These are phyloP conservation scores for Coleophora flavipennella DNA, from an alignment of 2,888 invertebrate genomes.

Conservation along the genomic window DNA sequence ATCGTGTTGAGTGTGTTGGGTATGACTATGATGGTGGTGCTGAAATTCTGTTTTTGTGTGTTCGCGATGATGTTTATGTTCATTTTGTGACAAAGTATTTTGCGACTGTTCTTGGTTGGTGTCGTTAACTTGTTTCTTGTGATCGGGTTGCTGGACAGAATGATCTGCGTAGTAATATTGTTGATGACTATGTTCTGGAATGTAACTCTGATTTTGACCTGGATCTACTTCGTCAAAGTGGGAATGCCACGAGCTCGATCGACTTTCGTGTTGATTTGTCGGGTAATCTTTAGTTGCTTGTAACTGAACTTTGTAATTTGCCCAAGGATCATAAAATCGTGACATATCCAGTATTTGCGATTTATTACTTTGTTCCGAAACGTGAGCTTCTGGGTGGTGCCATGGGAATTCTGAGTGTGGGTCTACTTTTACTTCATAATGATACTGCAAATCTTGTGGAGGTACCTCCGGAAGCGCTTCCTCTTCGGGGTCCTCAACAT, in stretches of 20 bases:
- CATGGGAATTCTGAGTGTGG: slow-evolving; percentile 61
- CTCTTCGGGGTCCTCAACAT: slow-evolving; percentile 38
- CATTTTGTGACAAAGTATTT: slow-evolving; percentile 16
- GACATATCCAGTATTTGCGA: slow-evolving; percentile 30
- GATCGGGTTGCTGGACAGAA: slow-evolving; percentile 11
- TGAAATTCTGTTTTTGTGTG: slow-evolving; percentile 12
- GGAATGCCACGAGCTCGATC: neutral
- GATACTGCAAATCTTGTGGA: slow-evolving; percentile 36
- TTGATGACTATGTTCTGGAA: slow-evolving; percentile 6
- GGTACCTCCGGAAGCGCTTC: slow-evolving; percentile 30
- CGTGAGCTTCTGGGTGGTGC: slow-evolving; percentile 46
- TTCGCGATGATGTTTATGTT: slow-evolving; percentile 14
- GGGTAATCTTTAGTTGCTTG: neutral
- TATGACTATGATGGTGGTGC: slow-evolving; percentile 15
- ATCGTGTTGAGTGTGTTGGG: slow-evolving; percentile 15
- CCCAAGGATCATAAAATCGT: slow-evolving; percentile 80
- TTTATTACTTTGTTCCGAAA: slow-evolving; percentile 23
- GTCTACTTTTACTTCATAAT: slow-evolving; percentile 49
- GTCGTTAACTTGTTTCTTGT: slow-evolving; percentile 11
- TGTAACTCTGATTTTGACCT: neutral
- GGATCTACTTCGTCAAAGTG: too few species aligned
- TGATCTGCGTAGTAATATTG: slow-evolving; percentile 19
- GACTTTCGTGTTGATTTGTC: neutral
- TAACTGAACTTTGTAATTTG: slow-evolving; percentile 73
- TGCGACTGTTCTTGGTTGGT: slow-evolving; percentile 15